Evolutionary conservation across 2,888 invertebrate genomes (phyloP), one percentile per base, ranked within the genome.

Genomic region (Tortricodes alternella): DNA sequence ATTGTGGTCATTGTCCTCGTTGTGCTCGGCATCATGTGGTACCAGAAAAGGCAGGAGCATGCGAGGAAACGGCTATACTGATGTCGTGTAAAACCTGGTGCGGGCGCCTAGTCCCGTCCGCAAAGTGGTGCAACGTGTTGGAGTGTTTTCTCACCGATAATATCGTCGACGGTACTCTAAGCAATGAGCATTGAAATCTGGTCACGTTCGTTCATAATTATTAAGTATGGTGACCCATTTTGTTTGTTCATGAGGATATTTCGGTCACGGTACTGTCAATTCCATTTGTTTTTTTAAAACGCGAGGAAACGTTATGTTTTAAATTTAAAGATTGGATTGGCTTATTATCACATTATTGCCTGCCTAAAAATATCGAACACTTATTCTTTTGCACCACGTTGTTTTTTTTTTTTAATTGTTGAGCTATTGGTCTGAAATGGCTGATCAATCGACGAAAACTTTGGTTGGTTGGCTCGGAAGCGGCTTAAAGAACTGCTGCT

Each of bases 41-140:
- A 98, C 80, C 97, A 98, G 80, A 98, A 98, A 77, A 94, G 96
- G 59, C 96, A 97, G 77, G 97, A 97, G 76, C 95, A 96, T 64
- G 95, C 95, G 58, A 93, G 97, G 70, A 99, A 99, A 87, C 93
- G 98, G 70, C 95, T 97, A 23, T 91, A 91, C 66, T 91, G 74
- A 83, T 58, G 9, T 5, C 2, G 19, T 13, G 2, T 11, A 41
- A 27, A 15, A 43, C 8, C 6, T 23, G 24, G 9, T 34, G 13
- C 13, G 44, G n/a, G n/a, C n/a, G n/a, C n/a, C n/a, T n/a, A n/a
- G n/a, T n/a, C n/a, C n/a, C n/a, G n/a, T n/a, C n/a, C n/a, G n/a
- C n/a, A n/a, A n/a, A n/a, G n/a, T n/a, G n/a, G n/a, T n/a, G n/a
- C n/a, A n/a, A n/a, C n/a, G n/a, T n/a, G n/a, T n/a, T n/a, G n/a